Evolutionary conservation across 2,888 invertebrate genomes (phyloP).

Genomic region (Phengaris alcon): DNA sequence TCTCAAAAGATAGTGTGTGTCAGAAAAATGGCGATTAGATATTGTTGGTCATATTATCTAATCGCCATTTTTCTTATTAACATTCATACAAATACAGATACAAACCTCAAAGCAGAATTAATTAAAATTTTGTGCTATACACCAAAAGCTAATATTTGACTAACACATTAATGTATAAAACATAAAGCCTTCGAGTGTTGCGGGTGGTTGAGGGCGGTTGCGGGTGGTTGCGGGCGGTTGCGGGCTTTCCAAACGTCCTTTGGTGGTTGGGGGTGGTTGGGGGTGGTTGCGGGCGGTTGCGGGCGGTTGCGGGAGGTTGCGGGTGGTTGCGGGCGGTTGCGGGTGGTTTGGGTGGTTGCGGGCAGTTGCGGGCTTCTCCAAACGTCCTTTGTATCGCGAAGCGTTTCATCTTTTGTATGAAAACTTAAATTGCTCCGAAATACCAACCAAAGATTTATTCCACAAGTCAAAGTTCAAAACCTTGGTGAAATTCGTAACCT

Average conservation of each 20-base stretch:
- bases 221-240: no score
- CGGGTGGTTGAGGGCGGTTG: no score
- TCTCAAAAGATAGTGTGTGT: no score
- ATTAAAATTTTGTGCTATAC: not conserved
- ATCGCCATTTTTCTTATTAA: no score
- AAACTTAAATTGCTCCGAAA: slow-evolving; percentile 64
- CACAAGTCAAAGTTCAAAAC: slow-evolving; percentile 43
- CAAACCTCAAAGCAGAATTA: not conserved
- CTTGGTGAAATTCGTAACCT: slow-evolving; percentile 38
- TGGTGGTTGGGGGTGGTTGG: no score
- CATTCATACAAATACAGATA: no score
- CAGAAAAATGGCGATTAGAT: no score
- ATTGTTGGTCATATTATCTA: no score
- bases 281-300: no score
- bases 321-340: slow-evolving; percentile 43
- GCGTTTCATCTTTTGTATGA: slow-evolving; percentile 53
- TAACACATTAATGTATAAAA: slow-evolving; percentile 23
- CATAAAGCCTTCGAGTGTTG: slow-evolving; percentile 41
- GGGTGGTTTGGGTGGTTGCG: slow-evolving; percentile 42
- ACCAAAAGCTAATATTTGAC: slow-evolving; percentile 26
- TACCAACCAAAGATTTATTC: slow-evolving; percentile 46
- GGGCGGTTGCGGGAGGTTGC: no score
- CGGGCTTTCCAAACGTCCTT: slow-evolving; percentile 53
- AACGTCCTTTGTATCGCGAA: slow-evolving; percentile 60
- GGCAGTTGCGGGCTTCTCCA: slow-evolving; percentile 43